These are phyloP conservation scores for Nasonia giraulti DNA, from an alignment of 1,140 invertebrate genomes.

Conservation along the genomic window DNA sequence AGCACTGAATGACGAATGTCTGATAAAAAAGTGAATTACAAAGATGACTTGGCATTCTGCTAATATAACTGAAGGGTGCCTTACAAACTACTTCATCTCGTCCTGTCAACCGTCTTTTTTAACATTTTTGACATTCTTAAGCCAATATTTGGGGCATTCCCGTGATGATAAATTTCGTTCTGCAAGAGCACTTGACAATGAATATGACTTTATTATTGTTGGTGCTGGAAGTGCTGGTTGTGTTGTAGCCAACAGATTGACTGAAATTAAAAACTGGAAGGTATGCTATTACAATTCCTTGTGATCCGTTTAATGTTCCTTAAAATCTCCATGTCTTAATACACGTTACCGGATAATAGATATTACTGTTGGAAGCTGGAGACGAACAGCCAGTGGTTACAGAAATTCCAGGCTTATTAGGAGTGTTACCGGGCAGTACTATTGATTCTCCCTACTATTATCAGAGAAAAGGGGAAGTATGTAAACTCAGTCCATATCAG, in stretches of 20 bases:
- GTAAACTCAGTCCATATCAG: background rate
- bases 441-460: constrained; percentile 1
- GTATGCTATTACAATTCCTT: background rate
- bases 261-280: constrained; percentile 35
- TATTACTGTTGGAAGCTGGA: constrained; percentile 41
- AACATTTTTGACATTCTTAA: background rate
- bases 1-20: too few species aligned
- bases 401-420: background rate
- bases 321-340: too few species aligned
- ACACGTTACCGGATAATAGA: background rate
- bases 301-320: too few species aligned
- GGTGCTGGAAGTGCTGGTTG: constrained; percentile 28
- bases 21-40: too few species aligned
- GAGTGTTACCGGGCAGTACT: background rate
- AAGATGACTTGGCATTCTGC: background rate
- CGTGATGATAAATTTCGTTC: background rate
- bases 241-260: constrained; percentile 22
- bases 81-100: background rate
- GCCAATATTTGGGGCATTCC: constrained; percentile 2
- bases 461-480: background rate
- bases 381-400: constrained; percentile 17
- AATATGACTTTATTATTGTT: constrained; percentile 29
- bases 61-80: background rate
- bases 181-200: background rate
- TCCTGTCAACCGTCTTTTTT: background rate